These are phyloP conservation scores for Leptarthrus brevirostris DNA, from an alignment of 2,888 invertebrate genomes.

Conservation along the genomic window DNA sequence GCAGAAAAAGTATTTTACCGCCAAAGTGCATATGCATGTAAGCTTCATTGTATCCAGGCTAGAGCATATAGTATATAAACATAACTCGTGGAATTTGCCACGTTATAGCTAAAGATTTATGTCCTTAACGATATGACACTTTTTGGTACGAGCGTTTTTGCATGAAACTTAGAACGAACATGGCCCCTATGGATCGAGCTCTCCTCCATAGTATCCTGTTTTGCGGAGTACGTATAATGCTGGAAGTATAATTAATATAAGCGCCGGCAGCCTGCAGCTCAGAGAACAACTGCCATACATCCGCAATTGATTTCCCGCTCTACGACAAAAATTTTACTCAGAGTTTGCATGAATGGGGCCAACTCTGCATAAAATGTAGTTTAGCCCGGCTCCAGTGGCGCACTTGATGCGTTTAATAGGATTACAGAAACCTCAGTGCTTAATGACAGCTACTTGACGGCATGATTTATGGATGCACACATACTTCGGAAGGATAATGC, in stretches of 20 bases:
- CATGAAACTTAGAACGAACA: background rate
- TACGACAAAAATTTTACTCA: background rate
- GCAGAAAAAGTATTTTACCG: conserved; percentile 19
- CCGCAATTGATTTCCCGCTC: background rate
- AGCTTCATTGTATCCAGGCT: conserved; percentile 9
- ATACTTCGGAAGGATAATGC: too few species aligned
- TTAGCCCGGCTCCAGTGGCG: background rate
- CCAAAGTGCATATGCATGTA: conserved; percentile 46
- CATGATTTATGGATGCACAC: background rate
- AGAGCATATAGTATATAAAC: background rate
- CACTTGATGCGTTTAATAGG: background rate
- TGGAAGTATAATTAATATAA: background rate
- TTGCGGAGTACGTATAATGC: background rate
- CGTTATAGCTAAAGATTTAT: conserved; percentile 30
- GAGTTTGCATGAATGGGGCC: background rate
- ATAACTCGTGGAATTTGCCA: conserved; percentile 35
- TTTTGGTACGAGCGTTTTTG: background rate
- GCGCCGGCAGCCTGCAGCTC: background rate
- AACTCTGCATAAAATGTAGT: background rate
- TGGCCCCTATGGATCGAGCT: background rate
- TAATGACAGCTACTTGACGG: background rate
- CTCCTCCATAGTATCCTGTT: background rate
- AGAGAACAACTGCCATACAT: background rate
- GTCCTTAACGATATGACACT: conserved; percentile 33
- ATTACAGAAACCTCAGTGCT: background rate